Evolutionary conservation across 2,113 vertebrate genomes (phyloP), one percentile per base, ranked within the genome.

Genomic region (Chloropsis cyanopogon): DNA sequence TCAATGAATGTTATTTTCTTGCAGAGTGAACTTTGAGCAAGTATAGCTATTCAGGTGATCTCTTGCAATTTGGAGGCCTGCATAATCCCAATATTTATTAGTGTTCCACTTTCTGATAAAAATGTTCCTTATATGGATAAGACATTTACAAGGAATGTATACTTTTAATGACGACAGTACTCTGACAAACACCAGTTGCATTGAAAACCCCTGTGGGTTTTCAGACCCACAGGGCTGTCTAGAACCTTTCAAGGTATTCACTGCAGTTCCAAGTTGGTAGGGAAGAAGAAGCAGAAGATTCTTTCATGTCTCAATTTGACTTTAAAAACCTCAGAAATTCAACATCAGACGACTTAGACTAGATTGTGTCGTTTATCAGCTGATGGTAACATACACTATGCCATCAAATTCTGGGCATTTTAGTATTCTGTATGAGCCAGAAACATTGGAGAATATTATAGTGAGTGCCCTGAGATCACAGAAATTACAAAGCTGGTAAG

Each of bases 81-180:
- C 77, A 44, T 73, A 92, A 96, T 78, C 26, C 47, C 70, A 52
- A 46, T 93, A 93, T 95, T 96, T 96, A 91, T 69, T 80, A 86
- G 5, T 47, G 41, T 89, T 47, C n/a, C 29, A 25, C 53, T 69
- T 47, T 26, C 54, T 71, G 70, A 88, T 92, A 68, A 87, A 94
- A 80, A 39, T 76, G 42, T 46, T 72, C 91, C 90, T 91, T 85
- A 54, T 50, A 57, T 29, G 78, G 86, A 21, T 80, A 78, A 46
- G 52, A 78, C 11, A 65, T 24, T 50, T 86, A 52, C 33, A 35
- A 39, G 44, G 59, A 92, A 75, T 88, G 35, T 73, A 37, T 77
- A 60, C 25, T 65, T 87, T n/a, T 72, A 88, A 50, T 78, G 93
- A 69, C 49, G 64, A 17, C 53, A 76, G 53, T 56, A 61, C 29